phyloP scores from a whole-genome alignment of 2,888 invertebrate species.

The Zaprionus bogoriensis region DNA sequence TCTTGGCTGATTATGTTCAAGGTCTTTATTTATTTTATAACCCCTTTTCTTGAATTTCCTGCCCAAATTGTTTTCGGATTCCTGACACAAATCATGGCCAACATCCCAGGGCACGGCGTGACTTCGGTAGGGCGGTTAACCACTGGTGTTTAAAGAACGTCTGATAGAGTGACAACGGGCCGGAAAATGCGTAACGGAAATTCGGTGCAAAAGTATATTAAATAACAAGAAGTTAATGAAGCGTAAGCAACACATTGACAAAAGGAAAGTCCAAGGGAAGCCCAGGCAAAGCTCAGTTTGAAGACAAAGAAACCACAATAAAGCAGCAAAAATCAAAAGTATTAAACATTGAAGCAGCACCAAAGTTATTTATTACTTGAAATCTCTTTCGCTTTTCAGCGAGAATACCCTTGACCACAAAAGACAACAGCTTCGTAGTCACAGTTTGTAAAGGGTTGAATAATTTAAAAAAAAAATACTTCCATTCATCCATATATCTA shows the following conservation, averaged over 20 bases:
- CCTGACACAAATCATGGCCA: conserved; percentile 42
- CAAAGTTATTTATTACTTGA: conserved; percentile 67
- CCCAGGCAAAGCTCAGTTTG: background rate
- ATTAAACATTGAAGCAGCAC: conserved; percentile 54
- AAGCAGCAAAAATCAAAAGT: conserved; percentile 35
- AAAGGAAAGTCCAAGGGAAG: conserved; percentile 5
- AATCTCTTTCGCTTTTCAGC: conserved; percentile 19
- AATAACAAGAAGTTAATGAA: conserved; percentile 75
- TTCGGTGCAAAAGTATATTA: conserved; percentile 65
- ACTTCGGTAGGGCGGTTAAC: conserved; percentile 14
- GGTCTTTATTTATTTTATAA: conserved; percentile 51
- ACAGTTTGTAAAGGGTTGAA: no score
- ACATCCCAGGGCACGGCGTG: background rate
- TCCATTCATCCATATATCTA: no score
- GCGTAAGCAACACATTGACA: conserved; percentile 53
- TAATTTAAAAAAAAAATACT: no score
- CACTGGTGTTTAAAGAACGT: conserved; percentile 47
- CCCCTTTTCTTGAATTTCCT: conserved; percentile 33
- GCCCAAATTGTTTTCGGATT: conserved; percentile 60
- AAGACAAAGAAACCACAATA: conserved; percentile 40
- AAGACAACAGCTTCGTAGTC: background rate
- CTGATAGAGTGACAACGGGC: conserved; percentile 66
- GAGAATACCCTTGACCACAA: conserved; percentile 7
- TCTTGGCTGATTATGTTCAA: conserved; percentile 13
- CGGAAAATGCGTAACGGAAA: conserved; percentile 53